Base-by-base conservation (phyloP, 2,113 vertebrate genomes). In the Pseudorasbora parva region DNA sequence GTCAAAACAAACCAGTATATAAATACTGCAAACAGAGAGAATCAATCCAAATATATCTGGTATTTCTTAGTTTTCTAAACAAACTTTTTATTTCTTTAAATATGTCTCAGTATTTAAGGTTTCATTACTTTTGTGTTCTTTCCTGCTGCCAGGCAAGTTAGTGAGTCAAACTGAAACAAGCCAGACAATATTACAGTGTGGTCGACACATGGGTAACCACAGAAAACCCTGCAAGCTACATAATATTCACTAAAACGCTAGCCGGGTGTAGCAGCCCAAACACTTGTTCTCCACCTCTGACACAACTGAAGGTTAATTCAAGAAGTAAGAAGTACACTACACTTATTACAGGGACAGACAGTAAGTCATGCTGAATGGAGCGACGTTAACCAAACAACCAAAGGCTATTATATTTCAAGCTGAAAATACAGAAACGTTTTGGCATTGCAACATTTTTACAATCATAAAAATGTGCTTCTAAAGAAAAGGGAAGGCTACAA, bases 21-120 rank as follows among this genome's bases (percentile, higher is more conserved):
- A 77, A 51, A 77, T 41, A 41, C 30, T 41, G 74, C 19, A 77
- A 77, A 77, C 68, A 72, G 68, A 72, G n/a, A 72, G 68, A 21
- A 14, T 25, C 37, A 15, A 72, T 23, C 3, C 41, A 23, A 47
- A 23, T 23, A 45, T 41, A 68, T 41, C 19, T 68, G 64, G 19
- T 8, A 41, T 57, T 37, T 57, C 30, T 57, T 77, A 1, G 27
- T 37, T 15, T 23, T 14, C 21, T 43, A 15, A 57, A 57, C 30
- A 77, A 77, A 12, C 0, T 21, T 56, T 56, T 57, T 14, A 77
- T 25, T 7, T n/a, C 19, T 8, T 37, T 14, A 30, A 21, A 21
- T n/a, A 37, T 12, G 9, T 56, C 49, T 30, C 30, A 43, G 33
- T 14, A 43, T 60, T 43, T 78, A n/a, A 25, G 75, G 74, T 59